phyloP scores from a whole-genome alignment of 1,140 invertebrate species.

The Cylas formicarius region DNA sequence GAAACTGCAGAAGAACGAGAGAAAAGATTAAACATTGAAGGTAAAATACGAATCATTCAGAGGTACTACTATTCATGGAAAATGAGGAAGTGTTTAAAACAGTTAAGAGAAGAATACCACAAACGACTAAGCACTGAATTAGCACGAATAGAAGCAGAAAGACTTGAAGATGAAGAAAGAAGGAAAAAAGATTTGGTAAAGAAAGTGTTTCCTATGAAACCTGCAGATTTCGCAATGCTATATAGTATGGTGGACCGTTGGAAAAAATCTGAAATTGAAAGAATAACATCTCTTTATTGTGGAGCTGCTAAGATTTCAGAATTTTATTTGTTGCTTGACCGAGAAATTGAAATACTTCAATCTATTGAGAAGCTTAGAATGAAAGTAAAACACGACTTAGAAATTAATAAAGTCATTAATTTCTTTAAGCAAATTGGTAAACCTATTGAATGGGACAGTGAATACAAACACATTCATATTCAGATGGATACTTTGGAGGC shows the following conservation, averaged over 20 bases:
- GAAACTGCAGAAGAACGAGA: constrained; percentile 49
- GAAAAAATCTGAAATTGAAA: constrained; percentile 52
- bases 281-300: constrained; percentile 50
- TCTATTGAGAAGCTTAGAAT: constrained; percentile 53
- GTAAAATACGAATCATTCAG: constrained; percentile 53
- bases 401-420: constrained; percentile 47
- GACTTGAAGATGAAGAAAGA: constrained; percentile 44
- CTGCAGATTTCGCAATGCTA: constrained; percentile 57
- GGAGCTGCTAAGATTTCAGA: constrained; percentile 53
- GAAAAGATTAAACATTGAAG: constrained; percentile 44
- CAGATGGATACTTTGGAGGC: constrained; percentile 59
- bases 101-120: constrained; percentile 42
- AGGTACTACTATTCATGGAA: constrained; percentile 40
- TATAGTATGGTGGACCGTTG: constrained; percentile 56
- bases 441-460: constrained; percentile 53
- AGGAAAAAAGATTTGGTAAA: constrained; percentile 48
- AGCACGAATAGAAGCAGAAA: constrained; percentile 45
- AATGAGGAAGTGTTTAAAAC: constrained; percentile 34
- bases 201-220: constrained; percentile 52
- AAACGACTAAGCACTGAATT: constrained; percentile 45
- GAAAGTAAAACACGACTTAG: constrained; percentile 47
- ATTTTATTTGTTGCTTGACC: constrained; percentile 53
- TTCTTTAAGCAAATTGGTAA: constrained; percentile 56
- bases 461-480: constrained; percentile 48
- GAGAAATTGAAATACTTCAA: constrained; percentile 55